Base-by-base conservation (phyloP, 53 echinoderm and acorn worm species). In the Crossaster papposus region DNA sequence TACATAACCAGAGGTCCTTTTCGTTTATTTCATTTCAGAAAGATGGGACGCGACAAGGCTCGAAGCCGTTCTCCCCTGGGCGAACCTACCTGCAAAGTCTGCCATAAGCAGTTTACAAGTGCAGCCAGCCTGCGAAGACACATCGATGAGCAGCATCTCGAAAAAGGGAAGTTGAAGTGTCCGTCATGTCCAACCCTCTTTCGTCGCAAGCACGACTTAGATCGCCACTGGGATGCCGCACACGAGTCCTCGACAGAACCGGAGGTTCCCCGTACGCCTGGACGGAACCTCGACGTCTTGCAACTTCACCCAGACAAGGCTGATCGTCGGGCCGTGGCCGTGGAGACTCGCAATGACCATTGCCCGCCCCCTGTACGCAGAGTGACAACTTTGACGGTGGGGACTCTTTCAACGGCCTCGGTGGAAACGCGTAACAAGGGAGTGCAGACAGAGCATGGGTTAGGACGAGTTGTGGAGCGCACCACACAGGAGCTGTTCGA, bases 181-280 rank as follows among this genome's bases (percentile, higher is more conserved):
- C 83, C 83, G 44, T 70, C 68, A n/a, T 70, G 71, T 51, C 83
- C 70, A 0, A 83, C 0, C 70, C 51, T 22, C 22, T 82, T 82
- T 37, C 18, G 35, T 24, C 36, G 65, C 17, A 82, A 65, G 23
- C 79, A 79, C 30, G 79, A 79, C 30, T 23, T 79, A 7, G 79
- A 79, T 34, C 30, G 79, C 7, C 79, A 38, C 53, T 79, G 79
- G 79, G 44, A 52, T 24, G 23, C 23, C 3, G 53, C n/a, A 23
- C 82, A 64, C 55, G 3, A 65, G 70, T n/a, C 65, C 4, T 13
- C 23, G 12, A 15, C 38, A 23, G 36, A 82, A 8, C 10, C 3
- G 51, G 83, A 83, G 51, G 26, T 70, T n/a, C 71, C 83, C 15
- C 28, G 29, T n/a, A 83, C 83, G 4, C 83, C 83, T 26, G 83